Percentiles rank a stretch among this genome's conserved stretches.
Evolutionary conservation across 2,113 vertebrate species (phyloP).

Genomic region (Alosa alosa): DNA sequence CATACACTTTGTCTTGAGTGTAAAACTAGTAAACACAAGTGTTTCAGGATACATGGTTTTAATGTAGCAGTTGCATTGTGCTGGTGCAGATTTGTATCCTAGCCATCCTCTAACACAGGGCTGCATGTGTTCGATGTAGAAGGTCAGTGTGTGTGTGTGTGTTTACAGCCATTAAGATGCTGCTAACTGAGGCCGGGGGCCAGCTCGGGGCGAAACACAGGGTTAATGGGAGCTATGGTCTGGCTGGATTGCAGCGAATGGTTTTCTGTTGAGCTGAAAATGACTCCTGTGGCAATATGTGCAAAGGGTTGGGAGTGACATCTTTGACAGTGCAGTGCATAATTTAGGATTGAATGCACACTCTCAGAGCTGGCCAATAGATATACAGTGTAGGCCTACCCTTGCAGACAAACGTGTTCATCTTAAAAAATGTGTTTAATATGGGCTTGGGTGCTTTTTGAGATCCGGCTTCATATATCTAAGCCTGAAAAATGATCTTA

Average conservation of each 20-base stretch:
- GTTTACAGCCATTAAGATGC: not conserved
- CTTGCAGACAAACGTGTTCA: not conserved
- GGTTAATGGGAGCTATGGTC: not conserved
- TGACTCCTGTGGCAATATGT: not conserved
- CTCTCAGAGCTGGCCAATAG: not conserved
- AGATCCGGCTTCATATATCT: not conserved
- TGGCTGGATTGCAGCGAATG: not conserved
- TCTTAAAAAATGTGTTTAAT: constrained; percentile 6
- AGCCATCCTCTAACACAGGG: not conserved
- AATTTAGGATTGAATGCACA: not conserved
- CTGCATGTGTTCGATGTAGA: not conserved
- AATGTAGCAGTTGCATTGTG: not conserved
- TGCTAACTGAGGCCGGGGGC: not conserved
- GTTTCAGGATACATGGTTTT: not conserved
- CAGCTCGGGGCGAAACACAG: not conserved
- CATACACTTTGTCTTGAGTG: not conserved
- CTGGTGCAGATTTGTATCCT: not conserved
- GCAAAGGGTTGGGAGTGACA: not conserved
- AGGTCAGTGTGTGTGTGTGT: constrained; percentile 8
- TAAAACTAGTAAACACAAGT: not conserved
- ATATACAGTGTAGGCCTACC: not conserved
- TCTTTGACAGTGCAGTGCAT: not conserved
- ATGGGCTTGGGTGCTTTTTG: not conserved
- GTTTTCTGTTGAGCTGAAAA: not conserved
- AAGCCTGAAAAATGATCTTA: not conserved